phyloP scores from a whole-genome alignment of 2,113 vertebrate genomes.

The Spheniscus mendiculus region DNA sequence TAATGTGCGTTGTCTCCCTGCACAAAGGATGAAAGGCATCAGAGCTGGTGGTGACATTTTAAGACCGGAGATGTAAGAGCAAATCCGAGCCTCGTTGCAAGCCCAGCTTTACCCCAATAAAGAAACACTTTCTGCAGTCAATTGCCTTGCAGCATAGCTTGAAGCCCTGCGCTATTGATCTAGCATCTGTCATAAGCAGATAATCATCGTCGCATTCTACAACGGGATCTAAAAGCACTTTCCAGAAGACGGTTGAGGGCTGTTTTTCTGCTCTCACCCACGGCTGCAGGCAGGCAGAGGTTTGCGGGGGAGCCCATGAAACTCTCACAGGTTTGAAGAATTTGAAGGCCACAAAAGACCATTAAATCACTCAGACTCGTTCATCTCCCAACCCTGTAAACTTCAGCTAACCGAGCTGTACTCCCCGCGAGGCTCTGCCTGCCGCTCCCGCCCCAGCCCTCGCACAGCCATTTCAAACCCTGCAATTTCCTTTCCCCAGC shows the following conservation, averaged over 20 bases:
- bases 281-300: background rate
- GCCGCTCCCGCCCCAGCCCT: background rate
- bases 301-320: background rate
- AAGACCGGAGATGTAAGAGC: slow-evolving; percentile 34
- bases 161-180: slow-evolving; percentile 47
- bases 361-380: background rate
- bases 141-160: slow-evolving; percentile 50
- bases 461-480: background rate
- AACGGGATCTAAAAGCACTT: slow-evolving; percentile 29
- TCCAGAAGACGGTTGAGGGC: slow-evolving; percentile 11
- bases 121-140: slow-evolving; percentile 46
- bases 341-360: background rate
- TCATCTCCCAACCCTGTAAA: background rate
- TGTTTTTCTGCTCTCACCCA: background rate
- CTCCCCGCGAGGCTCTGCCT: background rate
- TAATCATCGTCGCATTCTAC: background rate
- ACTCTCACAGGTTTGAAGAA: background rate
- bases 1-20: background rate
- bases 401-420: background rate
- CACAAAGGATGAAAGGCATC: slow-evolving; percentile 60
- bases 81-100: background rate
- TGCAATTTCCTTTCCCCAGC: background rate
- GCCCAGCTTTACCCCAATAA: slow-evolving; percentile 40
- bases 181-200: slow-evolving; percentile 49
- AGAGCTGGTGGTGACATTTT: slow-evolving; percentile 57